These are phyloP conservation scores for Gephyroberyx darwinii DNA, from an alignment of 2,797 vertebrate genomes.

Conservation along the genomic window DNA sequence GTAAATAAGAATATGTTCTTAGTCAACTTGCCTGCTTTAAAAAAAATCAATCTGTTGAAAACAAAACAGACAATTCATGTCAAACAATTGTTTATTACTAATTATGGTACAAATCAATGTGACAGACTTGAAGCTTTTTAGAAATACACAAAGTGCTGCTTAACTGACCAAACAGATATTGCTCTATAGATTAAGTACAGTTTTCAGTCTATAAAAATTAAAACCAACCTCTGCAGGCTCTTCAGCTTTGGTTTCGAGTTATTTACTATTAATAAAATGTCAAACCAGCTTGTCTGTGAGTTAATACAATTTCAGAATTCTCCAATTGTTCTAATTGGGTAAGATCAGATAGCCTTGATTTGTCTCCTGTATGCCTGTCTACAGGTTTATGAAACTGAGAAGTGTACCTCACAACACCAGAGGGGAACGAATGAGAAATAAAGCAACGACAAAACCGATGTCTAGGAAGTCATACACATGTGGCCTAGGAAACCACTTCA, in stretches of 20 bases:
- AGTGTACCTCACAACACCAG: constrained; percentile 73
- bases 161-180: constrained; percentile 99
- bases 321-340: constrained; percentile 80
- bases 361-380: constrained; percentile 74
- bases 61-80: constrained; percentile 85
- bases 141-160: constrained; percentile 99
- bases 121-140: constrained; percentile 98
- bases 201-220: constrained; percentile 87
- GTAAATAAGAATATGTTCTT: not conserved
- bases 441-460: constrained; percentile 48
- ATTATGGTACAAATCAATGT: constrained; percentile 99
- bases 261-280: constrained; percentile 81
- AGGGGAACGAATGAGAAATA: constrained; percentile 66
- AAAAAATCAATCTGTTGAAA: constrained; percentile 5
- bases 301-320: constrained; percentile 60
- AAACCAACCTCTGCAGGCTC: constrained; percentile 95
- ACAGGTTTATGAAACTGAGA: constrained; percentile 68
- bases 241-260: constrained; percentile 99
- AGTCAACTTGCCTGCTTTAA: not conserved
- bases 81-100: constrained; percentile 99
- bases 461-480: constrained; percentile 77
- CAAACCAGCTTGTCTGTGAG: constrained; percentile 61
- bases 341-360: constrained; percentile 86
- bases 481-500: constrained; percentile 87
- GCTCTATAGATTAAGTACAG: constrained; percentile 98